phyloP scores from a whole-genome alignment of 53 echinoderm and acorn worm genomes.

The Stichopus horrens region DNA sequence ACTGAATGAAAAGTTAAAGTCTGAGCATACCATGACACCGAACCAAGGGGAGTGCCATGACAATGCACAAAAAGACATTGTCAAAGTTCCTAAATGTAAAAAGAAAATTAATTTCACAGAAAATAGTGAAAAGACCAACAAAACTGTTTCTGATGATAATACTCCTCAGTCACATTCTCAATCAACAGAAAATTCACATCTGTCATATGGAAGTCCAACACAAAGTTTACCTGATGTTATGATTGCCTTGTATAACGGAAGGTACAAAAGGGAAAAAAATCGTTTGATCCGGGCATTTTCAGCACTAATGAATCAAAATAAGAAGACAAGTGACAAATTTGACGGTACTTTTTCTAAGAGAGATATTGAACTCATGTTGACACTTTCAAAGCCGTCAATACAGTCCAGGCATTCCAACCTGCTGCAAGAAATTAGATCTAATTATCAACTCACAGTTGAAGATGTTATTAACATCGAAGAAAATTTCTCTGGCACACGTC shows the following conservation, averaged over 20 bases:
- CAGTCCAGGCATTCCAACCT: too few species aligned
- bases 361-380: neutral
- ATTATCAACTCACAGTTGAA: neutral
- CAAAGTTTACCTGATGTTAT: conserved; percentile 29
- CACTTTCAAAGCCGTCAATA: too few species aligned
- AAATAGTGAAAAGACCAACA: conserved; percentile 7
- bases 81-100: too few species aligned
- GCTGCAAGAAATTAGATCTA: too few species aligned
- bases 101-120: conserved; percentile 43
- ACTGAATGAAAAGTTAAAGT: conserved; percentile 4
- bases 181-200: too few species aligned
- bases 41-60: too few species aligned
- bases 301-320: too few species aligned
- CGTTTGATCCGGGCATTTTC: too few species aligned
- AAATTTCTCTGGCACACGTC: conserved; percentile 1
- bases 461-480: conserved; percentile 3
- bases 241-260: neutral
- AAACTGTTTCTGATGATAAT: conserved; percentile 8
- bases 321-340: neutral
- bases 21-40: neutral
- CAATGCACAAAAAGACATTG: too few species aligned
- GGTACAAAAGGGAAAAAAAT: conserved; percentile 1
- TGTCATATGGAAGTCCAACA: conserved; percentile 36
- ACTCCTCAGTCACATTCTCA: too few species aligned
- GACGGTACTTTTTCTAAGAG: conserved; percentile 19